Evolutionary conservation across 2,888 invertebrate genomes (phyloP).

Genomic region (Melinaea marsaeus): DNA sequence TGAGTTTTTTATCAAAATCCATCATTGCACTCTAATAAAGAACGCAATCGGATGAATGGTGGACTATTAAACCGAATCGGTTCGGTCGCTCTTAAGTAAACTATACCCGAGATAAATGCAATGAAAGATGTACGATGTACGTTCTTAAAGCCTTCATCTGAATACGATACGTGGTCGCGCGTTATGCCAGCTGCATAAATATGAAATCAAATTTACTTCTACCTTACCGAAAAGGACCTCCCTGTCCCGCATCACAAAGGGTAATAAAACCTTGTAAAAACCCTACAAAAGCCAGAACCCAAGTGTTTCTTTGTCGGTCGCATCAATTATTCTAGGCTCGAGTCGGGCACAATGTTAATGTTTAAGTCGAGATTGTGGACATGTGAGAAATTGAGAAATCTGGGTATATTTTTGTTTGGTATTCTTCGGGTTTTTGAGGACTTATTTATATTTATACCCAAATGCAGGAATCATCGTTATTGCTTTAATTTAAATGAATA

Average conservation of each 20-base stretch:
- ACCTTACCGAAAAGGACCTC: background rate
- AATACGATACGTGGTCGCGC: constrained; percentile 12
- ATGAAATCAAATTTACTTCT: constrained; percentile 9
- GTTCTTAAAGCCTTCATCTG: background rate
- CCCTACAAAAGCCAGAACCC: constrained; percentile 21
- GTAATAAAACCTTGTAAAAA: constrained; percentile 24
- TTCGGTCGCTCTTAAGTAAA: too few relatives aligned
- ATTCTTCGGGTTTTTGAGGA: background rate
- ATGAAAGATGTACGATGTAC: too few relatives aligned
- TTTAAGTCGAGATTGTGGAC: constrained; percentile 17
- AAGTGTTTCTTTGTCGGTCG: constrained; percentile 30
- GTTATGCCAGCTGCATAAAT: constrained; percentile 21
- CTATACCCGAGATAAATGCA: too few relatives aligned
- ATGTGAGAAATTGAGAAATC: constrained; percentile 4
- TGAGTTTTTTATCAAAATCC: too few relatives aligned
- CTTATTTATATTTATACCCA: background rate
- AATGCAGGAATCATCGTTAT: background rate
- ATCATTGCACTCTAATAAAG: too few relatives aligned
- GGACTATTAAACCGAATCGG: too few relatives aligned
- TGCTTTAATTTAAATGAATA: background rate
- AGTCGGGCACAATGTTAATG: constrained; percentile 35
- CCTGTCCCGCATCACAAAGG: background rate
- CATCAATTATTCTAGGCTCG: constrained; percentile 32
- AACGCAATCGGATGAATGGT: too few relatives aligned
- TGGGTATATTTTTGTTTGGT: background rate